phyloP scores from a whole-genome alignment of 1,140 invertebrate species.

The Zaprionus davidi region DNA sequence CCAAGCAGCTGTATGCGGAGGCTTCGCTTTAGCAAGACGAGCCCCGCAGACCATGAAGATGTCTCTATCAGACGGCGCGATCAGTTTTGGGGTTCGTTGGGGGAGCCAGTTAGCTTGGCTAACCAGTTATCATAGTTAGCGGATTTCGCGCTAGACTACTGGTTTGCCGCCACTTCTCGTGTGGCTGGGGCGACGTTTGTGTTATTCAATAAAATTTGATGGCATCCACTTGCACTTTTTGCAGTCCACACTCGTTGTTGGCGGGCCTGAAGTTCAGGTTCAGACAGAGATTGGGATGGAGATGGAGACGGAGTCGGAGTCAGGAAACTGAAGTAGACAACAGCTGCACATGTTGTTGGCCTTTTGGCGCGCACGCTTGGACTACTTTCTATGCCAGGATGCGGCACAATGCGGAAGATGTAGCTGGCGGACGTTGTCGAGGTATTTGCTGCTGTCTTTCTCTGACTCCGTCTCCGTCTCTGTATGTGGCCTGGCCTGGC shows the following conservation, averaged over 20 bases:
- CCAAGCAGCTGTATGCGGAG: background rate
- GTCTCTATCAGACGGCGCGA: constrained; percentile 28
- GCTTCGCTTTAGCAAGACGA: constrained; percentile 4
- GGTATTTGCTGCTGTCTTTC: background rate
- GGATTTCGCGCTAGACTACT: constrained; percentile 3
- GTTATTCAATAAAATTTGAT: constrained; percentile 44
- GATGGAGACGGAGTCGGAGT: constrained; percentile 56
- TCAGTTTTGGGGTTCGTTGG: constrained; percentile 9
- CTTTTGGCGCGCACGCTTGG: constrained; percentile 66
- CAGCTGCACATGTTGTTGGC: constrained; percentile 42
- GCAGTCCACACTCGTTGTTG: constrained; percentile 3
- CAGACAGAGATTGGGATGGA: constrained; percentile 55
- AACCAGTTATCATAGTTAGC: constrained; percentile 11
- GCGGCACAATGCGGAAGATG: constrained; percentile 75
- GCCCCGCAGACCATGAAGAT: background rate
- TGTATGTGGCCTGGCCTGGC: background rate
- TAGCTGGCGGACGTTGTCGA: constrained; percentile 11
- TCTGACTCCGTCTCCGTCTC: background rate
- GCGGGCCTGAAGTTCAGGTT: constrained; percentile 77
- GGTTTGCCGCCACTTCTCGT: background rate
- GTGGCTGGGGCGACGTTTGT: background rate
- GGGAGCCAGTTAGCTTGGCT: background rate
- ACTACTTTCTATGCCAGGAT: constrained; percentile 81
- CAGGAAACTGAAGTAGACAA: constrained; percentile 64
- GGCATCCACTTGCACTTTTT: constrained; percentile 50